Percentiles rank a stretch among this genome's conserved stretches.
Conservation (phyloP, 2,888 invertebrate species). For the Netelia fuscicornis region DNA sequence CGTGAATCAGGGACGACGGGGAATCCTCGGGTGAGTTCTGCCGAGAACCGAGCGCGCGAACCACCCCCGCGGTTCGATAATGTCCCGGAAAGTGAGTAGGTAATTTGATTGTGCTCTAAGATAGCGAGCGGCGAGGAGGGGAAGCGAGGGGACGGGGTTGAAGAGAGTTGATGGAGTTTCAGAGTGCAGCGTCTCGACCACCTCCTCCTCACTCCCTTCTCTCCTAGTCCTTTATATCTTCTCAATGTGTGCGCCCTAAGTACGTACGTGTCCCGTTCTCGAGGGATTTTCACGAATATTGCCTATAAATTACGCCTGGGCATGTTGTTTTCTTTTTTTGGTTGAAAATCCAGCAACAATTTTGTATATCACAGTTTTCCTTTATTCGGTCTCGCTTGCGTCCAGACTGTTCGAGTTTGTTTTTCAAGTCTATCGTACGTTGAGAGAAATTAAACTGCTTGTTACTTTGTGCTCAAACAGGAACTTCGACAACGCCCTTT, state of each 20-base stretch:
- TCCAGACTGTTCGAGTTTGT: background rate
- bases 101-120: constrained; percentile 82
- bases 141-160: constrained; percentile 74
- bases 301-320: constrained; percentile 3
- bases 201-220: constrained; percentile 15
- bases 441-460: constrained; percentile 47
- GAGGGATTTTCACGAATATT: constrained; percentile 22
- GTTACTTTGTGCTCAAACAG: constrained; percentile 35
- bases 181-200: constrained; percentile 71
- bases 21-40: constrained; percentile 30
- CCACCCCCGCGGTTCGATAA: constrained; percentile 76
- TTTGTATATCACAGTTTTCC: background rate
- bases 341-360: background rate
- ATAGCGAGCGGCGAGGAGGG: constrained; percentile 78
- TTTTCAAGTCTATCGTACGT: background rate
- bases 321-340: constrained; percentile 27
- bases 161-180: constrained; percentile 80
- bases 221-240: background rate
- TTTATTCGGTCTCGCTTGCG: background rate
- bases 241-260: constrained; percentile 7
- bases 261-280: constrained; percentile 19
- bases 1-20: constrained; percentile 18
- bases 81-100: constrained; percentile 81
- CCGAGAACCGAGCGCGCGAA: constrained; percentile 25
- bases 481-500: constrained; percentile 22